Conservation (phyloP, 2,888 invertebrate genomes). For the Lycaena phlaeas region DNA sequence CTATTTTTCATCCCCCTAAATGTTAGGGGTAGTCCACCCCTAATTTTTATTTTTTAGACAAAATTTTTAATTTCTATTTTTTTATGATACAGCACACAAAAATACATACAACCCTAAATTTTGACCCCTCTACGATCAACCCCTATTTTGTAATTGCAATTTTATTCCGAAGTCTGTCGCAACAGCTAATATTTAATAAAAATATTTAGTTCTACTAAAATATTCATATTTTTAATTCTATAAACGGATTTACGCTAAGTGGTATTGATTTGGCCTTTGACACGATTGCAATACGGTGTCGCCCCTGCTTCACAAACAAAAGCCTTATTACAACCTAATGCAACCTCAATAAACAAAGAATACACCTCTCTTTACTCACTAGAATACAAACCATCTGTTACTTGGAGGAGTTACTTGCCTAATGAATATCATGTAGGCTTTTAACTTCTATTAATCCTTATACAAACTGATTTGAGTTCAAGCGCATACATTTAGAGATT, state of each 20-base stretch:
- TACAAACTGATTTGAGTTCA: slow-evolving; percentile 25
- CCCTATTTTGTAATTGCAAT: no score
- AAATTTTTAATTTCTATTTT: no score
- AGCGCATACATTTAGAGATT: slow-evolving; percentile 18
- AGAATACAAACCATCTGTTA: slow-evolving; percentile 24
- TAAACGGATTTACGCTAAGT: background rate
- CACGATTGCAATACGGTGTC: slow-evolving; percentile 43
- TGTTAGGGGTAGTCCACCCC: no score
- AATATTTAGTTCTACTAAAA: no score
- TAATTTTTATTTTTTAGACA: no score
- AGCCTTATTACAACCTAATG: slow-evolving; percentile 43
- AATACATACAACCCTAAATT: no score
- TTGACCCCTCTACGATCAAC: no score
- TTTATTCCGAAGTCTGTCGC: no score
- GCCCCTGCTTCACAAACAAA: slow-evolving; percentile 42
- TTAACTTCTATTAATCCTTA: slow-evolving; percentile 38
- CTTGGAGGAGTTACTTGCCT: slow-evolving; percentile 38
- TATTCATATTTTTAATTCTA: background rate
- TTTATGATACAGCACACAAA: no score
- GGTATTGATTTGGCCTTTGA: slow-evolving; percentile 38
- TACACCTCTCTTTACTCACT: slow-evolving; percentile 12
- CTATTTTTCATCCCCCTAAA: no score
- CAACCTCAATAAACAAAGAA: slow-evolving; percentile 25
- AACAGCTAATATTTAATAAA: no score
- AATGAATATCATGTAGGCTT: slow-evolving; percentile 59